phyloP scores from a whole-genome alignment of 2,888 invertebrate species.

The Philereme vetulata region DNA sequence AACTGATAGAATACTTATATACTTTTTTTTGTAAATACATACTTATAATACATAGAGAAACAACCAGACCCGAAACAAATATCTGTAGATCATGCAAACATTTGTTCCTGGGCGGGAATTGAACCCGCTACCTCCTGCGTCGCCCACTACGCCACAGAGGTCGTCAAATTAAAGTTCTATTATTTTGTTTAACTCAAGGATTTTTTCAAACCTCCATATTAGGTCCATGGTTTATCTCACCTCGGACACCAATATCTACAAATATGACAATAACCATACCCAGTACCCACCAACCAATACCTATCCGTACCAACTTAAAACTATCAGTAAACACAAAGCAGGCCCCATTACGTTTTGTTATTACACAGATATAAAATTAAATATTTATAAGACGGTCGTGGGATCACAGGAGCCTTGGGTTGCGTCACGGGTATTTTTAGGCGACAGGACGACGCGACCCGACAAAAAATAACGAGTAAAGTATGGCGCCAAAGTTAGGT shows the following conservation, averaged over 20 bases:
- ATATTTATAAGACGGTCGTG: conserved; percentile 77
- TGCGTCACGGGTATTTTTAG: conserved; percentile 80
- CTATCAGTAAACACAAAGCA: conserved; percentile 24
- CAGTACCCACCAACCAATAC: neutral
- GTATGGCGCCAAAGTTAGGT: conserved; percentile 71
- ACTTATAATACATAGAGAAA: no score
- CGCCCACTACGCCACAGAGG: no score
- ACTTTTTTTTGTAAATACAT: no score
- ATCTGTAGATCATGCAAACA: no score
- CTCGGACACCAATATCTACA: neutral
- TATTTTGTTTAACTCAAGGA: no score
- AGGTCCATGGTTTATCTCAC: neutral
- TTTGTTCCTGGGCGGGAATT: no score
- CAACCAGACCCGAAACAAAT: no score
- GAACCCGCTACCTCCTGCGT: no score
- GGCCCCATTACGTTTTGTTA: conserved; percentile 49
- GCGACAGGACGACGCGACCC: conserved; percentile 65
- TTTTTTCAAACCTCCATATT: no score
- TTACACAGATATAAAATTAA: conserved; percentile 69
- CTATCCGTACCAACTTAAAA: conserved; percentile 4
- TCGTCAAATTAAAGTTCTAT: no score
- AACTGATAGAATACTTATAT: no score
- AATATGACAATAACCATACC: conserved; percentile 18
- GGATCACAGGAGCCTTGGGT: conserved; percentile 57
- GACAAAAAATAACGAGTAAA: conserved; percentile 69